Percentiles rank a stretch among this genome's conserved stretches.
phyloP scores from a whole-genome alignment of 2,888 invertebrate species.

The Tolmerus cingulatus region DNA sequence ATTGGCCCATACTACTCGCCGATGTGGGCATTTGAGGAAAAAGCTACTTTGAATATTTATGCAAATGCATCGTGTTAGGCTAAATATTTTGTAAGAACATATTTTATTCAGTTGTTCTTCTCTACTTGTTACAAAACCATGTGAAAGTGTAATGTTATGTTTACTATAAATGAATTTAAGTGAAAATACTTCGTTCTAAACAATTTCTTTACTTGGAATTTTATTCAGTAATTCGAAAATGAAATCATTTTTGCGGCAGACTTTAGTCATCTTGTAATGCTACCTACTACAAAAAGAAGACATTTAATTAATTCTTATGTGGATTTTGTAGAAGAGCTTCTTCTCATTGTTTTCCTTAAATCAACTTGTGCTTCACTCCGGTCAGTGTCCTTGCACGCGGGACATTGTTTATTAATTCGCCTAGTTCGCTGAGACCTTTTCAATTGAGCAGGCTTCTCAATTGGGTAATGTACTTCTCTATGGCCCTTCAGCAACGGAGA shows the following conservation, averaged over 20 bases:
- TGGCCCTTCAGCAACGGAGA: not conserved
- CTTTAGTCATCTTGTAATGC: not conserved
- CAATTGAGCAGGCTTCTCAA: not conserved
- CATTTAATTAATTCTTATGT: too few species aligned
- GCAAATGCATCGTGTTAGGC: not conserved
- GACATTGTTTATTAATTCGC: not conserved
- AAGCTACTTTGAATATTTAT: not conserved
- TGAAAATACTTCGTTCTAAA: not conserved
- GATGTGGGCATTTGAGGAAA: not conserved
- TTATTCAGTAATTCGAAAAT: not conserved
- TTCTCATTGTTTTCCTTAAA: too few species aligned
- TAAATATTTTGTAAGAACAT: not conserved
- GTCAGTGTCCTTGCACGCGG: not conserved
- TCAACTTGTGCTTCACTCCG: not conserved
- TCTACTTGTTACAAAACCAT: not conserved
- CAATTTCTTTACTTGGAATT: too few species aligned
- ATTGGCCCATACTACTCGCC: not conserved
- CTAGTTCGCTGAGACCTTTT: not conserved
- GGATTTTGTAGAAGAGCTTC: too few species aligned
- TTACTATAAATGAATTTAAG: too few species aligned
- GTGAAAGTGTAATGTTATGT: not conserved
- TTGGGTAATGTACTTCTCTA: not conserved
- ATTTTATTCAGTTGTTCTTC: not conserved
- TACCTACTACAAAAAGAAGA: too few species aligned
- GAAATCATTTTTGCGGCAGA: too few species aligned